phyloP scores from a whole-genome alignment of 2,113 vertebrate species.

The Glareola pratincola region DNA sequence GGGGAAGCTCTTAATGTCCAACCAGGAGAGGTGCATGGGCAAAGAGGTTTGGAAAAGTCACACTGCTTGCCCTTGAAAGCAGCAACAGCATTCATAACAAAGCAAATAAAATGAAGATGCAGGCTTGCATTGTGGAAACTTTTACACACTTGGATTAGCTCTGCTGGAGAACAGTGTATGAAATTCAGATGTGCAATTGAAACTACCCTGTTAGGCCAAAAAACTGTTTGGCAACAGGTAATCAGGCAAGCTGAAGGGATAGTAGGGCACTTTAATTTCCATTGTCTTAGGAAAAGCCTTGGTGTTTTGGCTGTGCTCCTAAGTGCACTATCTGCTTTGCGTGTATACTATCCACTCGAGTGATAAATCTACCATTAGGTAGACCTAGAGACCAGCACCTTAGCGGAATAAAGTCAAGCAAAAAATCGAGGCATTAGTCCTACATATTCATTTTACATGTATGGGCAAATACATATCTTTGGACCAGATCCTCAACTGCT shows the following conservation, averaged over 20 bases:
- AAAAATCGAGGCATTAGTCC: not conserved
- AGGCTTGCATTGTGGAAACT: not conserved
- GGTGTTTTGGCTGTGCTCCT: not conserved
- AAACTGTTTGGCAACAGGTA: not conserved
- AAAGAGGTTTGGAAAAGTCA: slow-evolving; percentile 14
- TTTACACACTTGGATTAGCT: not conserved
- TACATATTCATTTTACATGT: not conserved
- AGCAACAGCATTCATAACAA: not conserved
- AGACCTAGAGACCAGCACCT: not conserved
- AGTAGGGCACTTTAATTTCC: not conserved
- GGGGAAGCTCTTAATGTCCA: not conserved
- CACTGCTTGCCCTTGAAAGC: not conserved
- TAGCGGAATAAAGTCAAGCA: slow-evolving; percentile 23
- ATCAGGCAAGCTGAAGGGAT: slow-evolving; percentile 22
- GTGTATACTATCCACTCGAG: not conserved
- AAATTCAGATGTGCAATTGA: slow-evolving; percentile 25
- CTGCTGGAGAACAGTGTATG: not conserved
- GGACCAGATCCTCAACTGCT: not conserved
- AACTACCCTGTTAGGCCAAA: not conserved
- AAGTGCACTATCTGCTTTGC: not conserved
- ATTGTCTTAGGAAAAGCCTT: slow-evolving; percentile 5
- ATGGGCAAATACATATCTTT: not conserved
- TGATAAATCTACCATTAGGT: not conserved
- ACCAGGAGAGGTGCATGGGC: not conserved
- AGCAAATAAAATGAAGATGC: not conserved